These are phyloP conservation scores for Microctonus aethiopoides DNA, from an alignment of 2,888 invertebrate genomes.

Conservation along the genomic window DNA sequence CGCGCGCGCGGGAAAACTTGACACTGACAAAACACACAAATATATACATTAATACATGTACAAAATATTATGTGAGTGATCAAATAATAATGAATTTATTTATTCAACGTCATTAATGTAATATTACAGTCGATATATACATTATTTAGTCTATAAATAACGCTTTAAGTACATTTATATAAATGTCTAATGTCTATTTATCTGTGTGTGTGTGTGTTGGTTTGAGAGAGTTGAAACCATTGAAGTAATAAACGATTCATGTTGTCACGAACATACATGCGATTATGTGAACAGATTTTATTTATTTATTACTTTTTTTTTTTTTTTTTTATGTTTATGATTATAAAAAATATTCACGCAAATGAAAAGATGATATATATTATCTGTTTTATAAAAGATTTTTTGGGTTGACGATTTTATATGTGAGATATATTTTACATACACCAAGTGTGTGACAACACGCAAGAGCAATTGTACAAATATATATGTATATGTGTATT, in stretches of 20 bases:
- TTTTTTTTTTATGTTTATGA: background rate
- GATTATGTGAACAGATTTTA: background rate
- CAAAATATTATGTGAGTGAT: too few species aligned
- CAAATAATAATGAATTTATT: too few species aligned
- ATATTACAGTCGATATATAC: too few species aligned
- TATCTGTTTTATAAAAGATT: background rate
- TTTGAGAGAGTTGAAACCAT: too few species aligned
- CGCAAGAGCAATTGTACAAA: background rate
- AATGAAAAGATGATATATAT: background rate
- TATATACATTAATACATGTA: background rate
- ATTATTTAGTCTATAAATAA: too few species aligned
- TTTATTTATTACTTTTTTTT: background rate
- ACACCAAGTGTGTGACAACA: background rate
- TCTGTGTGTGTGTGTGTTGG: too few species aligned
- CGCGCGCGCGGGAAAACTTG: conserved; percentile 4
- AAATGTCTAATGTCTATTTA: too few species aligned
- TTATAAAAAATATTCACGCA: background rate
- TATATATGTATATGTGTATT: too few species aligned
- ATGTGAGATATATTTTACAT: background rate
- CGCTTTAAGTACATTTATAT: too few species aligned
- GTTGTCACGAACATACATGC: background rate
- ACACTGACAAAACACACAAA: background rate
- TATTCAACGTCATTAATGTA: too few species aligned
- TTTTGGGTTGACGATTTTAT: background rate
- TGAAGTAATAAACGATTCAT: background rate